phyloP scores from a whole-genome alignment of 2,888 invertebrate species.

The Limnephilus marmoratus region DNA sequence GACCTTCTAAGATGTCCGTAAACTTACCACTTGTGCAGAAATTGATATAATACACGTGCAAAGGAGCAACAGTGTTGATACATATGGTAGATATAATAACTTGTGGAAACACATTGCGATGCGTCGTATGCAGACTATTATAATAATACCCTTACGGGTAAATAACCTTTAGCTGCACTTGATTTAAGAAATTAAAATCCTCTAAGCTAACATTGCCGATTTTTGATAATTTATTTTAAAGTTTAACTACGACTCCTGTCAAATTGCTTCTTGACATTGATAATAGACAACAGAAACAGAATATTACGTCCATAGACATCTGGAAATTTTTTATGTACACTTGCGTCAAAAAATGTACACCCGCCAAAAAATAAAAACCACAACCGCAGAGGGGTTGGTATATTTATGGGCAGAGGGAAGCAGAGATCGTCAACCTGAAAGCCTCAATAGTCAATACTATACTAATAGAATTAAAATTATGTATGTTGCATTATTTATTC shows the following conservation, averaged over 20 bases:
- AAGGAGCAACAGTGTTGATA: constrained; percentile 64
- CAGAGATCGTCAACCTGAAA: background rate
- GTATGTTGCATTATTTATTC: no score
- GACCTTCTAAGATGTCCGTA: background rate
- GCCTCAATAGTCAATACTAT: no score
- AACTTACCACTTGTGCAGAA: constrained; percentile 60
- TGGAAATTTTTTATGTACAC: background rate
- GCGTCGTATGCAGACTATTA: background rate
- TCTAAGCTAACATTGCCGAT: background rate
- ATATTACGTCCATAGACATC: background rate
- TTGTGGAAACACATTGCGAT: constrained; percentile 49
- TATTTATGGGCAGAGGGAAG: no score
- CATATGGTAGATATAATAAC: constrained; percentile 63
- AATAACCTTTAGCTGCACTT: constrained; percentile 24
- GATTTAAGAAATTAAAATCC: background rate
- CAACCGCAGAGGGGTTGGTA: no score
- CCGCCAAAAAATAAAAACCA: background rate
- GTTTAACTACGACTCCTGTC: constrained; percentile 46
- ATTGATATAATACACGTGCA: constrained; percentile 62
- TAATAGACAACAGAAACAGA: constrained; percentile 36
- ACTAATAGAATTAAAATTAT: no score
- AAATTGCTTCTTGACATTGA: constrained; percentile 54
- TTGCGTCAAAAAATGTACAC: background rate
- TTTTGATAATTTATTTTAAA: constrained; percentile 26
- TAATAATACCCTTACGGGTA: background rate